Conservation (phyloP, 2,888 invertebrate genomes). For the Tenthredo notha region DNA sequence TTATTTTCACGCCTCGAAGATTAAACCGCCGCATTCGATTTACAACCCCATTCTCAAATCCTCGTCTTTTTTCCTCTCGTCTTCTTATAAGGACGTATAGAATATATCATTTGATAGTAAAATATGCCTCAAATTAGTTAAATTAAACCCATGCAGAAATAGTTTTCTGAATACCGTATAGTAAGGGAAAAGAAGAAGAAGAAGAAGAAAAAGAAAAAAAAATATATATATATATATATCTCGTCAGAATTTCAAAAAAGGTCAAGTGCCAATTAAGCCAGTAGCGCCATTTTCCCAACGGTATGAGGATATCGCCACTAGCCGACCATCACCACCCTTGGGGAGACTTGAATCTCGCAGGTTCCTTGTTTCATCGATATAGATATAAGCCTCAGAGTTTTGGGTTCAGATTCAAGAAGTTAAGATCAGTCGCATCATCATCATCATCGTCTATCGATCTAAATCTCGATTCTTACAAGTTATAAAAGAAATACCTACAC, state of each 20-base stretch:
- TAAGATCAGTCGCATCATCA: not conserved
- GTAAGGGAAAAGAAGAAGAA: too few species aligned
- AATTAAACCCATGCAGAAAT: too few species aligned
- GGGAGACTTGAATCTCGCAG: not conserved
- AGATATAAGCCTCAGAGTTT: not conserved
- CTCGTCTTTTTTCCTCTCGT: not conserved
- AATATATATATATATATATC: too few species aligned
- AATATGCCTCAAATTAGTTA: too few species aligned
- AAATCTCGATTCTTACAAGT: not conserved
- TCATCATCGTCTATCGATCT: too few species aligned
- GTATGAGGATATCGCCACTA: constrained; percentile 6
- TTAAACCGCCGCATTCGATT: not conserved
- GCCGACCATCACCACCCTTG: not conserved
- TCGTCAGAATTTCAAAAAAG: constrained; percentile 31
- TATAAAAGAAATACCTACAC: not conserved
- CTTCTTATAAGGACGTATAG: too few species aligned
- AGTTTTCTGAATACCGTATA: too few species aligned
- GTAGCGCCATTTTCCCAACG: constrained; percentile 1
- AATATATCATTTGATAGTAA: not conserved
- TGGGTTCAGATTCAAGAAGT: not conserved
- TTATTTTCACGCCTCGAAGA: constrained; percentile 23
- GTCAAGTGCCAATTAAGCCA: constrained; percentile 39
- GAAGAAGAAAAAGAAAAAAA: too few species aligned
- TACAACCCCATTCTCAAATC: not conserved
- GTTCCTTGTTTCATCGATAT: not conserved